A percentile compares a stretch with the other conserved stretches of the same genome.
These are phyloP conservation scores for Chirona hameri DNA, from an alignment of 2,888 invertebrate species.

Conservation along the genomic window DNA sequence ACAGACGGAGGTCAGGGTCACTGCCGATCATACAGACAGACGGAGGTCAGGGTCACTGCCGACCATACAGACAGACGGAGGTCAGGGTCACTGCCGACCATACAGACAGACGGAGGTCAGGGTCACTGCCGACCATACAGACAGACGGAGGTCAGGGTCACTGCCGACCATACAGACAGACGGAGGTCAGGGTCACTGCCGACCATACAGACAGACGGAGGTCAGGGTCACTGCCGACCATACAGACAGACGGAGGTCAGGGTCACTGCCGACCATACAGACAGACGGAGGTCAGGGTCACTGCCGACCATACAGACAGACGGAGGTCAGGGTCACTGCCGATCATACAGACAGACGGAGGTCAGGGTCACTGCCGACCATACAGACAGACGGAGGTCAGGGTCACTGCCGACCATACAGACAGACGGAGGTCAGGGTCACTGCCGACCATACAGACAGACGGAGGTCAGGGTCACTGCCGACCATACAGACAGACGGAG, in stretches of 20 bases:
- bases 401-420: slow-evolving; percentile 35
- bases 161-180: slow-evolving; percentile 31
- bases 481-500: not conserved
- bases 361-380: slow-evolving; percentile 37
- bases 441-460: slow-evolving; percentile 31
- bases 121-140: slow-evolving; percentile 35
- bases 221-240: slow-evolving; percentile 37
- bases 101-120: no score
- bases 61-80: not conserved
- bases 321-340: slow-evolving; percentile 36
- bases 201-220: not conserved
- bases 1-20: slow-evolving; percentile 27
- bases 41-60: slow-evolving; percentile 36
- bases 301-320: slow-evolving; percentile 31
- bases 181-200: slow-evolving; percentile 36
- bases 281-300: slow-evolving; percentile 27
- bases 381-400: no score
- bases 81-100: slow-evolving; percentile 37
- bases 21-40: slow-evolving; percentile 31
- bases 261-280: slow-evolving; percentile 35
- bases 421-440: slow-evolving; percentile 27
- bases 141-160: slow-evolving; percentile 27
- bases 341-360: not conserved
- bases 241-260: no score
- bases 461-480: slow-evolving; percentile 36